Evolutionary conservation across 2,797 vertebrate species (phyloP).

Genomic region (Rhynchotus rufescens): DNA sequence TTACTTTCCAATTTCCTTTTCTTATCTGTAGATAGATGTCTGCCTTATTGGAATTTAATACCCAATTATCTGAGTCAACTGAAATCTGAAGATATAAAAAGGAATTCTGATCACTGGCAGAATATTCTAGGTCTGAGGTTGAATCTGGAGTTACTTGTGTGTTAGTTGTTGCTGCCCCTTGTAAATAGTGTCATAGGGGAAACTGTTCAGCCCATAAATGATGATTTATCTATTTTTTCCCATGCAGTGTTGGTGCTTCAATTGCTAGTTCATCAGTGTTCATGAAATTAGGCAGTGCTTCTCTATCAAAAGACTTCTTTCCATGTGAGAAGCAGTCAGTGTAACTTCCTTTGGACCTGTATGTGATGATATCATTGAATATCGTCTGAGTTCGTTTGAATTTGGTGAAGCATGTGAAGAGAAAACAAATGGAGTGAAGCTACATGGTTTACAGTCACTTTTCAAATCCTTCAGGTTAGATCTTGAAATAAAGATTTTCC

Average conservation of each 20-base stretch:
- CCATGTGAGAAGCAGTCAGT: neutral
- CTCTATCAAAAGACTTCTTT: neutral
- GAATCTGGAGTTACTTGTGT: neutral
- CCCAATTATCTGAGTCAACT: slow-evolving; percentile 59
- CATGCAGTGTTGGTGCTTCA: neutral
- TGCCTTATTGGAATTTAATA: slow-evolving; percentile 41
- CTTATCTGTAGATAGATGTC: slow-evolving; percentile 62
- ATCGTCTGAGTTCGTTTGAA: neutral
- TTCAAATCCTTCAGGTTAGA: neutral
- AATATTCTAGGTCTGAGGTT: neutral
- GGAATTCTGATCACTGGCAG: slow-evolving; percentile 22
- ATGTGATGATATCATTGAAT: neutral
- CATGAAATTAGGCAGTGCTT: neutral
- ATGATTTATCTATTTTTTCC: neutral
- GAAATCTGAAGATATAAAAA: slow-evolving; percentile 43
- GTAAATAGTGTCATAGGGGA: neutral
- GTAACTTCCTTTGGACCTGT: neutral
- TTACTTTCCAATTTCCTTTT: slow-evolving; percentile 72
- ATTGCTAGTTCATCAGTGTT: neutral
- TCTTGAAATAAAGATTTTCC: neutral
- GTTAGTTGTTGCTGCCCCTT: neutral
- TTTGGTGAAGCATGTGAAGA: neutral
- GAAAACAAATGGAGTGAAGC: neutral
- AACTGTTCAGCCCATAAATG: neutral
- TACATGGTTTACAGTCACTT: neutral